phyloP scores from a whole-genome alignment of 2,797 vertebrate species.

The Nasua narica region DNA sequence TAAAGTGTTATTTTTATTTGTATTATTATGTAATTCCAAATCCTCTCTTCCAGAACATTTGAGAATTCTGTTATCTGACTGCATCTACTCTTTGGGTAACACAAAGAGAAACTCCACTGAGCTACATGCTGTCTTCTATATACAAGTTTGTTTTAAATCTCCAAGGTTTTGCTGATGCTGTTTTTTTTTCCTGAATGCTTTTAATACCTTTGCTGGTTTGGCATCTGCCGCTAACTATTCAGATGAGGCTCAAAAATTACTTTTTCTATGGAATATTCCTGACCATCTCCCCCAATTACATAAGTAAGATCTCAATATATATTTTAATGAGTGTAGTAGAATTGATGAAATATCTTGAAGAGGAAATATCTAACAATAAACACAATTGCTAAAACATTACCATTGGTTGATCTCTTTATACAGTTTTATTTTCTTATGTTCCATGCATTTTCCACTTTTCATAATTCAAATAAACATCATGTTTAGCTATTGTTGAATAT shows the following conservation, averaged over 20 bases:
- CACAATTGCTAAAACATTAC: background rate
- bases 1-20: background rate
- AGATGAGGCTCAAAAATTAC: background rate
- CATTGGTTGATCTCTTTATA: background rate
- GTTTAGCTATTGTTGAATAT: background rate
- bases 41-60: background rate
- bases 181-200: background rate
- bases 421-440: background rate
- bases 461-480: constrained; percentile 30
- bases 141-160: background rate
- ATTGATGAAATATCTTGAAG: background rate
- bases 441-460: background rate
- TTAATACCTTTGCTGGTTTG: background rate
- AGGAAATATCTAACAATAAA: background rate
- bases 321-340: background rate
- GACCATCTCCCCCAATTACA: background rate
- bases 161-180: background rate
- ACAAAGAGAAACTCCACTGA: background rate
- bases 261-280: background rate
- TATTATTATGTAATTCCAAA: background rate
- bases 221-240: background rate
- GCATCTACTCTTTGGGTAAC: background rate
- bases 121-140: background rate
- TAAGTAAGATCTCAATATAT: background rate
- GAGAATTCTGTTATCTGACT: background rate